Evolutionary conservation across 2,888 invertebrate genomes (phyloP), one percentile per base, ranked within the genome.

Genomic region (Drosophila ochracea): DNA sequence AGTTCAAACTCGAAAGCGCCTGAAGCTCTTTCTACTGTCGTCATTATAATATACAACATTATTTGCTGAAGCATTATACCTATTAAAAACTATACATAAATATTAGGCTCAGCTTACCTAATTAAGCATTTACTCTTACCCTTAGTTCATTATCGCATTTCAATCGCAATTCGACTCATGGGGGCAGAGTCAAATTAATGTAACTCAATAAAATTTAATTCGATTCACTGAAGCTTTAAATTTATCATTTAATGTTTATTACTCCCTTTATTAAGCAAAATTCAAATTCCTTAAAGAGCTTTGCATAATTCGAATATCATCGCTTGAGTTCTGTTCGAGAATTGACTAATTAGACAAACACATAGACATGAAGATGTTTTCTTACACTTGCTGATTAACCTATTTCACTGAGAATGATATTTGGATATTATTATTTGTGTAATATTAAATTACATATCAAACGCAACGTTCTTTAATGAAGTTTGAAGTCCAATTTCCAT

Each of bases 361-460:
- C 25, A 25, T 25, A 25, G 25, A 25, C 25, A 25, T 25, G 25
- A 25, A 25, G 2, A 53, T 10, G 37, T 50, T n/a, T 1, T 16
- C 13, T 16, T 50, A 52, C 33, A 60, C n/a, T 49, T 39, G 28
- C 33, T 53, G 16, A 55, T 69, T 59, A 37, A 55, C 6, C 10
- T 2, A 59, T 30, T 21, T 71, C 4, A 58, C 28, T 63, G 49
- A 53, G 43, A 73, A 53, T 78, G 60, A 19, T 11, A 53, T n/a
- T 33, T 57, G 6, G 13, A 49, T 2, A 49, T 58, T 28, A 53
- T 50, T 50, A 25, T 25, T 39, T 11, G 16, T 7, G 25, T 25
- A 59, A 39, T 61, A 73, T 73, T 68, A 28, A 65, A 54, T 68
- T 52, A 39, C n/a, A 41, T 30, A 41, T 43, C 21, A 41, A 35